Percentiles rank a stretch among this genome's conserved stretches.
Conservation (phyloP, 2,113 vertebrate species). For the Machaerirhynchus nigripectus region DNA sequence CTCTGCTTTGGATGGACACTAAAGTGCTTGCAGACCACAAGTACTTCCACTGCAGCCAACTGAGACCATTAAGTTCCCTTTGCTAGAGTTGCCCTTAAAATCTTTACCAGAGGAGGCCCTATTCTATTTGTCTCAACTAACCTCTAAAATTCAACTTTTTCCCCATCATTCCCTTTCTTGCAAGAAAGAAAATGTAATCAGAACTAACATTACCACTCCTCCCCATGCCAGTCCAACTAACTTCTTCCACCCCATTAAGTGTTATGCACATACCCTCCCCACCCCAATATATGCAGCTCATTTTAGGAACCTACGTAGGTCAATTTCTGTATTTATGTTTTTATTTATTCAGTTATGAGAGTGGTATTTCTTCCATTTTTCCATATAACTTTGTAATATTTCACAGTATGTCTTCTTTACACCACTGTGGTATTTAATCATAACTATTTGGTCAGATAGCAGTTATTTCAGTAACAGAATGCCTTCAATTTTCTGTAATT, state of each 20-base stretch:
- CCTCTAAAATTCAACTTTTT: background rate
- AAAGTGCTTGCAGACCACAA: fast-evolving
- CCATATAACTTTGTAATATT: background rate
- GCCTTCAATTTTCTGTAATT: background rate
- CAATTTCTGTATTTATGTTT: background rate
- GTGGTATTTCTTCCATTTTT: background rate
- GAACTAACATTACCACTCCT: background rate
- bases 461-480: background rate
- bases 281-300: background rate
- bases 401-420: background rate
- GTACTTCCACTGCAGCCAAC: background rate
- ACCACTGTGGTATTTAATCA: background rate
- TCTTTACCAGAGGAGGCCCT: background rate
- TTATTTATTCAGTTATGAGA: background rate
- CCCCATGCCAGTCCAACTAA: background rate
- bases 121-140: background rate
- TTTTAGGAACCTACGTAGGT: background rate
- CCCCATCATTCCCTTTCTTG: background rate
- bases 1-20: background rate
- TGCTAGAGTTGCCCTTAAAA: background rate
- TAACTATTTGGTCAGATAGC: background rate
- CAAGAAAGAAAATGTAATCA: background rate
- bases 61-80: fast-evolving
- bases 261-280: background rate
- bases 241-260: background rate